Evolutionary conservation across 2,888 invertebrate species (phyloP), one percentile per base, ranked within the genome.

Genomic region (Stenichneumon culpator): DNA sequence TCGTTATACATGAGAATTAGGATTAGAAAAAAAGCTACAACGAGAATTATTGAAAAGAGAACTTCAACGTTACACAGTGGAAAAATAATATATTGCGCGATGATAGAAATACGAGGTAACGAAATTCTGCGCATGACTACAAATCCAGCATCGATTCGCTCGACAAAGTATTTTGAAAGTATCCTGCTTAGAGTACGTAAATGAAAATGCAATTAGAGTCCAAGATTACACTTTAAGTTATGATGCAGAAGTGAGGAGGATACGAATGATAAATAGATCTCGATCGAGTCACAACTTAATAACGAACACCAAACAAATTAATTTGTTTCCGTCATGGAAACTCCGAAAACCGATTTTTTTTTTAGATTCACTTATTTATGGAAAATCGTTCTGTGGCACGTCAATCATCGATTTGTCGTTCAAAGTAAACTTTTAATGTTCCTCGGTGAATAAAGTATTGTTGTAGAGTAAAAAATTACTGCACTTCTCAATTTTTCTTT

Each of bases 371-470:
- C 14, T 44, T 44, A 16, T 44, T 39, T 39, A 39, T 11, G 11
- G 11, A 22, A 16, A 32, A n/a, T 63, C 28, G 28, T 63, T 63
- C 9, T 63, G 25, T 16, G 14, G 32, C 60, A 32, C 60, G 16
- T 16, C 5, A 60, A 63, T 6, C 60, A 28, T n/a, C 32, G 60
- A 60, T 32, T 60, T 54, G 54, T 54, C 39, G 65, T n/a, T 67
- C 14, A 14, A 36, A 75, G 5, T 3, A 25, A 52, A 67, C 50
- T 22, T 52, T 54, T 25, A 36, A 54, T 77, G 39, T 67, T 67
- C 67, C 77, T 77, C 52, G 36, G 19, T 25, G 14, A 22, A 25
- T 75, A 52, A 75, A 44, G 65, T 67, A 52, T 77, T 77, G 67
- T 54, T 54, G 4, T 65, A 67, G 54, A 22, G 39, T 39, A 22